Conservation (phyloP, 2,888 invertebrate species). For the Temnothorax unifasciatus region DNA sequence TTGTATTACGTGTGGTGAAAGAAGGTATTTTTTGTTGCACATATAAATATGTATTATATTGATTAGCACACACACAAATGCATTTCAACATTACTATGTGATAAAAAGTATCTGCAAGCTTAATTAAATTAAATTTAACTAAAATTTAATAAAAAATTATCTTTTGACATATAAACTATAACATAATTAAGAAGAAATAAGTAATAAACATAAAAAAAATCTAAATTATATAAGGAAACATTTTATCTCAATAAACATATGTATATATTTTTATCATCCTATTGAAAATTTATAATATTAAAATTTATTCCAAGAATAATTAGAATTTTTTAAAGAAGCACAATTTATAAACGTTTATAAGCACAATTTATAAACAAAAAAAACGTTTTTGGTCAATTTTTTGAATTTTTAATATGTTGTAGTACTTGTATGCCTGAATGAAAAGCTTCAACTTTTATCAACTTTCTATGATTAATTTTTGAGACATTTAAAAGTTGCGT, state of each 20-base stretch:
- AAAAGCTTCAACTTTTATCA: too few relatives aligned
- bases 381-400: too few relatives aligned
- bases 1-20: constrained; percentile 75
- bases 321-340: too few relatives aligned
- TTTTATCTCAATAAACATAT: constrained; percentile 12
- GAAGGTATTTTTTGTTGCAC: constrained; percentile 65
- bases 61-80: neutral
- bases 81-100: neutral
- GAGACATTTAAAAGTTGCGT: too few relatives aligned
- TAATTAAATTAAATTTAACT: neutral
- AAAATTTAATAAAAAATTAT: neutral
- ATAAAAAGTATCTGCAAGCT: neutral
- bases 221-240: neutral
- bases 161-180: neutral
- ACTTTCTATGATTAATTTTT: too few relatives aligned
- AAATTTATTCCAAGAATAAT: too few relatives aligned
- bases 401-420: too few relatives aligned
- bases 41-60: constrained; percentile 8
- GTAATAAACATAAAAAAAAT: neutral
- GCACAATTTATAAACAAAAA: too few relatives aligned
- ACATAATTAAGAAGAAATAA: neutral
- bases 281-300: neutral
- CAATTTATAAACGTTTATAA: too few relatives aligned
- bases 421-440: too few relatives aligned
- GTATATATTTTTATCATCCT: neutral